These are phyloP conservation scores for Bubo blakistoni DNA, from an alignment of 2,113 vertebrate species.

Conservation along the genomic window DNA sequence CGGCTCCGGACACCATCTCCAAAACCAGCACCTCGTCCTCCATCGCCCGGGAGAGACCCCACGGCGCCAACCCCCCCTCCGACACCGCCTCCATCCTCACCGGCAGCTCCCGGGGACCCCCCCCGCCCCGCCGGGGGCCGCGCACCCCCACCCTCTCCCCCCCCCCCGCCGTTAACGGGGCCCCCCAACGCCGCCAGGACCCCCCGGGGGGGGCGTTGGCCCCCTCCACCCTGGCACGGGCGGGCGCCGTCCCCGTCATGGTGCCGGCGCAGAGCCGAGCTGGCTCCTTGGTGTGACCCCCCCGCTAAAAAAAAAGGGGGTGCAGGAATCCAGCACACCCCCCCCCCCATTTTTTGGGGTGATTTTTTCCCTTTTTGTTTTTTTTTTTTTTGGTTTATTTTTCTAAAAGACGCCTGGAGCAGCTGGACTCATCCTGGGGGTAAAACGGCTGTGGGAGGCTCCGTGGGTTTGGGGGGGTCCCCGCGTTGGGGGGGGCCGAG, in stretches of 20 bases:
- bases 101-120: conserved; percentile 19
- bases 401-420: not conserved
- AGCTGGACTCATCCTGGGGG: not conserved
- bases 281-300: conserved; percentile 27
- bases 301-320: not conserved
- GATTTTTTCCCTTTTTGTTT: not conserved
- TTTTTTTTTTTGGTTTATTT: not conserved
- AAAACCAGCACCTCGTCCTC: conserved; percentile 56
- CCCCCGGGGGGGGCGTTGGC: rapidly evolving
- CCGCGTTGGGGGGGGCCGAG: not conserved
- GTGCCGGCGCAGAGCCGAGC: conserved; percentile 31
- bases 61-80: not conserved
- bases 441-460: not conserved
- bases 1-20: not conserved
- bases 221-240: not conserved
- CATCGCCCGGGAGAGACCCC: not conserved
- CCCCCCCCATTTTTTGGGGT: not conserved
- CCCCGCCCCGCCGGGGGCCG: not conserved
- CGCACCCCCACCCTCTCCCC: not conserved
- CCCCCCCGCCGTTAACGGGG: not conserved
- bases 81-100: conserved; percentile 43
- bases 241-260: not conserved
- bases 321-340: not conserved
- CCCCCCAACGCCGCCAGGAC: not conserved
- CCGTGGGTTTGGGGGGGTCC: not conserved